A percentile compares a stretch with the other conserved stretches of the same genome.
These are phyloP conservation scores for Pristionchus mayeri DNA, from an alignment of 2,888 invertebrate species.

Conservation along the genomic window DNA sequence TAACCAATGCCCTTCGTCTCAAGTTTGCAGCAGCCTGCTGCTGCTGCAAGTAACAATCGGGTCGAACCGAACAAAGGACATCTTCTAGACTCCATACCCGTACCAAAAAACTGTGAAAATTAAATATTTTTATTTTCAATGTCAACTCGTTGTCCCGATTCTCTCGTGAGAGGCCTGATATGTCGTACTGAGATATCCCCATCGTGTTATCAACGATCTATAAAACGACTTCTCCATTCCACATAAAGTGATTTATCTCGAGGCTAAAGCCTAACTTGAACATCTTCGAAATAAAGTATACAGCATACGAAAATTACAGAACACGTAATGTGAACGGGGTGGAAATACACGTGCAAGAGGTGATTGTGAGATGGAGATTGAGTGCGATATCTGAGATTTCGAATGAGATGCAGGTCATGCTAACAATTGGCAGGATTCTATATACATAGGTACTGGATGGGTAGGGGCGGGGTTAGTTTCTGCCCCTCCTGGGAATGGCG, in stretches of 20 bases:
- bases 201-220: slow-evolving; percentile 19
- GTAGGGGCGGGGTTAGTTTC: not conserved
- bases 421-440: no score
- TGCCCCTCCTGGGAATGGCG: not conserved
- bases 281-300: not conserved
- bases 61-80: no score
- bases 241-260: not conserved
- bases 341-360: no score
- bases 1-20: no score
- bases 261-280: not conserved
- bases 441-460: no score
- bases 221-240: not conserved
- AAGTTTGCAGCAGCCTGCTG: no score
- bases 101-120: no score
- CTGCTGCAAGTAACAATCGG: no score
- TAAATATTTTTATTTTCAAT: no score
- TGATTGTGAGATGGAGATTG: not conserved
- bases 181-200: slow-evolving; percentile 22
- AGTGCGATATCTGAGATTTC: not conserved
- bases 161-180: no score
- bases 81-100: no score
- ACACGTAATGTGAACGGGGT: not conserved
- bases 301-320: not conserved
- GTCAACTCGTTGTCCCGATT: no score
- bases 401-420: not conserved